Percentiles rank a stretch among this genome's conserved stretches.
Evolutionary conservation across 2,888 invertebrate species (phyloP).

Genomic region (Papilio gigon): DNA sequence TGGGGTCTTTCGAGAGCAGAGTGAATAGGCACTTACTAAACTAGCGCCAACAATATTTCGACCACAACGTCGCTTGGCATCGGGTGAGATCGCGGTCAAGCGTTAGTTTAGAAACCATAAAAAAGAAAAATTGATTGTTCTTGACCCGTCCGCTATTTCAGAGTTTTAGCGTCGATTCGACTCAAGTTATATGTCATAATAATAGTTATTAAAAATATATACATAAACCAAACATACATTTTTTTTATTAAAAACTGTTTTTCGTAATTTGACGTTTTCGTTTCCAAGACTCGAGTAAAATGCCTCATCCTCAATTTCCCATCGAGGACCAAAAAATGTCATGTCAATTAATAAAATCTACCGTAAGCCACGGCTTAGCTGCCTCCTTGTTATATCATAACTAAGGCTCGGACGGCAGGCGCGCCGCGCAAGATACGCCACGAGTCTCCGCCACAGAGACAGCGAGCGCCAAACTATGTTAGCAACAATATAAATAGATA

Average conservation of each 20-base stretch:
- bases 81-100: too few relatives aligned
- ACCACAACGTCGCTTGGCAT: too few relatives aligned
- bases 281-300: constrained; percentile 33
- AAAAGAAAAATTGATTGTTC: too few relatives aligned
- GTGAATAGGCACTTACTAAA: too few relatives aligned
- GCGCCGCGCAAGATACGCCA: constrained; percentile 50
- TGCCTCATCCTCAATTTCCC: constrained; percentile 44
- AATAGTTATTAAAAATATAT: neutral
- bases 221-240: neutral
- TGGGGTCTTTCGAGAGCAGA: too few relatives aligned
- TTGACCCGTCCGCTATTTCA: too few relatives aligned
- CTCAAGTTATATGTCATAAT: too few relatives aligned
- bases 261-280: neutral
- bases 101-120: too few relatives aligned
- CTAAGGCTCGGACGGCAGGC: constrained; percentile 62
- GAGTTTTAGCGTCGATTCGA: too few relatives aligned
- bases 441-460: constrained; percentile 11
- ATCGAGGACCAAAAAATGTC: constrained; percentile 61
- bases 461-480: constrained; percentile 24
- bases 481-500: too few relatives aligned
- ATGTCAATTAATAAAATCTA: constrained; percentile 78
- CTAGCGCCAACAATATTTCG: too few relatives aligned
- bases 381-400: constrained; percentile 75
- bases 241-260: neutral
- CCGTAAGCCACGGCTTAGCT: constrained; percentile 74